Evolutionary conservation across 2,797 vertebrate species (phyloP).

Genomic region (Anguilla anguilla): DNA sequence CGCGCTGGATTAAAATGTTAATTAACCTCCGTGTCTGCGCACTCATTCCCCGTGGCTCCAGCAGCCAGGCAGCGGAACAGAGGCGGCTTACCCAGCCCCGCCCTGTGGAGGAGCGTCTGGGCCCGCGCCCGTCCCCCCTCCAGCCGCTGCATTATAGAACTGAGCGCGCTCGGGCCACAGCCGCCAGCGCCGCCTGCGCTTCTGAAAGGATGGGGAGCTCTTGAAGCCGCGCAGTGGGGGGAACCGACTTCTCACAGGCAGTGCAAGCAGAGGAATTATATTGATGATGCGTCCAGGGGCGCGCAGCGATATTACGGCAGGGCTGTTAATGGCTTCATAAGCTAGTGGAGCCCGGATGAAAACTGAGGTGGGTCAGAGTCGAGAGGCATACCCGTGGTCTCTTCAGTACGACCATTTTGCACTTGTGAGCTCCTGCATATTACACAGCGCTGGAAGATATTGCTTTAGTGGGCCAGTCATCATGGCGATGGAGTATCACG

Average conservation of each 20-base stretch:
- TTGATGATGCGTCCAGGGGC: background rate
- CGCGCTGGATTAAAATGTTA: constrained; percentile 73
- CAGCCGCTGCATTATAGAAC: background rate
- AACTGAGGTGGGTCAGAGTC: background rate
- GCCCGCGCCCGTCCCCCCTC: constrained; percentile 30
- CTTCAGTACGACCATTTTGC: background rate
- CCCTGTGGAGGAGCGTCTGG: constrained; percentile 42
- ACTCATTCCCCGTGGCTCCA: constrained; percentile 49
- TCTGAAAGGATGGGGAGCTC: background rate
- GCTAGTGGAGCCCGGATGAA: background rate
- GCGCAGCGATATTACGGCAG: background rate
- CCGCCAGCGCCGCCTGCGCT: background rate
- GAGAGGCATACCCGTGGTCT: background rate
- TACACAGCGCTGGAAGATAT: background rate
- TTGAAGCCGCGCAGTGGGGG: background rate
- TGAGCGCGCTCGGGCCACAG: background rate
- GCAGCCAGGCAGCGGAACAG: constrained; percentile 31
- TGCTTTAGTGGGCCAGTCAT: background rate
- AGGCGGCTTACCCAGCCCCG: background rate
- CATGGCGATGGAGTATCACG: background rate
- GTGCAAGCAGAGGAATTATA: background rate
- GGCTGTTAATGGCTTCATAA: background rate
- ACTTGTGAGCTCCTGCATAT: background rate
- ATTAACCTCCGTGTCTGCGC: constrained; percentile 68
- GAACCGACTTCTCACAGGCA: background rate